These are phyloP conservation scores for Naja naja DNA, from an alignment of 2,113 vertebrate genomes.

Conservation along the genomic window DNA sequence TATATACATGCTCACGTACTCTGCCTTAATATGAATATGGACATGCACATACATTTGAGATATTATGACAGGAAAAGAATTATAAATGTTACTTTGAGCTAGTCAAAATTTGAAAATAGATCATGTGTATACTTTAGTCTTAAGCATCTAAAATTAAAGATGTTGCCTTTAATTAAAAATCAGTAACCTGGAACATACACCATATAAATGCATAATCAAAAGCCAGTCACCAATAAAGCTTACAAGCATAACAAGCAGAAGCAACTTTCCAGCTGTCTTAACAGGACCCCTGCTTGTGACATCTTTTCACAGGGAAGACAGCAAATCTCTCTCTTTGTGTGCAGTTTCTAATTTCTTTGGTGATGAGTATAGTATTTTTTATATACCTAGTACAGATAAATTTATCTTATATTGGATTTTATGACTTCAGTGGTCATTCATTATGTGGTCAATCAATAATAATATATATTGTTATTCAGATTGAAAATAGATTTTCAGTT, in stretches of 20 bases:
- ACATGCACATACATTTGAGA: background rate
- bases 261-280: slow-evolving; percentile 83
- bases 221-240: slow-evolving; percentile 85
- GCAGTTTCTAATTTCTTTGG: slow-evolving; percentile 82
- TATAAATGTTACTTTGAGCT: background rate
- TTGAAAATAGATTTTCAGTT: slow-evolving; percentile 39
- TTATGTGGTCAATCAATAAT: slow-evolving; percentile 25
- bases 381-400: slow-evolving; percentile 50
- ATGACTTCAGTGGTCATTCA: slow-evolving; percentile 55
- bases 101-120: slow-evolving; percentile 29
- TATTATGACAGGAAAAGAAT: background rate
- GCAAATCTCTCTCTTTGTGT: slow-evolving; percentile 80
- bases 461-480: slow-evolving; percentile 47
- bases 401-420: slow-evolving; percentile 50
- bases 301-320: slow-evolving; percentile 72
- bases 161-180: slow-evolving; percentile 75
- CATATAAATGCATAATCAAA: slow-evolving; percentile 83
- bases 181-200: slow-evolving; percentile 71
- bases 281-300: slow-evolving; percentile 84
- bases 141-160: slow-evolving; percentile 55
- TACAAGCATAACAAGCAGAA: slow-evolving; percentile 80
- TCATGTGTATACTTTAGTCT: slow-evolving; percentile 38
- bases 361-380: slow-evolving; percentile 78
- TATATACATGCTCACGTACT: background rate
- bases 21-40: background rate